Percentiles rank a stretch among this genome's conserved stretches.
Conservation (phyloP, 2,797 vertebrate species). For the Chanos chanos region DNA sequence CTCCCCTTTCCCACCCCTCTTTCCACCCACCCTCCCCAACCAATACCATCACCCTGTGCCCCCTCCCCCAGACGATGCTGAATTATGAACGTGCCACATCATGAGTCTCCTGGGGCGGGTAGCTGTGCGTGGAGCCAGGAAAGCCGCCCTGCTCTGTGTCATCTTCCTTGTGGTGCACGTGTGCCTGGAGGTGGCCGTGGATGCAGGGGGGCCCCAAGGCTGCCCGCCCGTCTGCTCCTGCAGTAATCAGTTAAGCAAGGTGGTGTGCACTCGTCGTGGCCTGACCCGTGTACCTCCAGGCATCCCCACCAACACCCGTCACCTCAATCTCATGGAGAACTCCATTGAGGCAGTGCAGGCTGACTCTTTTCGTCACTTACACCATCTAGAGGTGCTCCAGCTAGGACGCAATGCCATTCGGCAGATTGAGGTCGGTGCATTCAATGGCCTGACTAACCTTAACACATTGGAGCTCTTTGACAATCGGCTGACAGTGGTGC, state of each 20-base stretch:
- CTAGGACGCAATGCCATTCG: constrained; percentile 93
- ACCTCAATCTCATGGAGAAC: constrained; percentile 99
- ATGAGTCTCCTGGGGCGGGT: constrained; percentile 99
- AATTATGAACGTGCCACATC: constrained; percentile 99
- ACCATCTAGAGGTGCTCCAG: constrained; percentile 96
- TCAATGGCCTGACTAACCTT: constrained; percentile 94
- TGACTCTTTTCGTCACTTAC: constrained; percentile 94
- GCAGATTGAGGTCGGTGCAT: constrained; percentile 97
- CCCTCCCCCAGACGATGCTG: constrained; percentile 87
- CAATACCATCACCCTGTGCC: constrained; percentile 51
- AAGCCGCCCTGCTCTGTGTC: constrained; percentile 87
- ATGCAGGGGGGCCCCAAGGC: constrained; percentile 86
- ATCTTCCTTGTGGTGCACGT: constrained; percentile 88
- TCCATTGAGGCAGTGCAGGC: constrained; percentile 94
- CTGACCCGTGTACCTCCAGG: constrained; percentile 88
- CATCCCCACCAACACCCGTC: constrained; percentile 92
- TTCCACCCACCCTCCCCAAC: constrained; percentile 45
- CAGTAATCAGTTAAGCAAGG: constrained; percentile 97
- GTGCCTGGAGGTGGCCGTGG: constrained; percentile 80
- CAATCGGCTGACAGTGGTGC: constrained; percentile 94
- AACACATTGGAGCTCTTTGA: constrained; percentile 97
- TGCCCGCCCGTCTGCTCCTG: constrained; percentile 95
- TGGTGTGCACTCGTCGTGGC: constrained; percentile 94
- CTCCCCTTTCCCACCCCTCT: constrained; percentile 36
- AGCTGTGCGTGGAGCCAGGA: constrained; percentile 95